Conservation (phyloP, 2,113 vertebrate species). For the Gambusia affinis region DNA sequence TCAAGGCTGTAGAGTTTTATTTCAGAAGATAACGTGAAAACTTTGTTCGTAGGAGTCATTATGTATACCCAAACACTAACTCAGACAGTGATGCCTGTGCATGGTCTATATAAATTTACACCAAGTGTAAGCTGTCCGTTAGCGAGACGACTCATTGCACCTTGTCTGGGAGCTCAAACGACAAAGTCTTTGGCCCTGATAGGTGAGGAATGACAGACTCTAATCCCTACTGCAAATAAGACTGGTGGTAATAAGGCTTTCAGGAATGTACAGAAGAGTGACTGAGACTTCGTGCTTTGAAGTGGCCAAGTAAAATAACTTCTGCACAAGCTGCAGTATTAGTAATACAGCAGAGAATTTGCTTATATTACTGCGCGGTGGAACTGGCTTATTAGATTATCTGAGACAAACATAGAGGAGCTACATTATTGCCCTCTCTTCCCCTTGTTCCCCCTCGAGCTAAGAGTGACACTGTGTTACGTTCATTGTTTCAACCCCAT, state of each 20-base stretch:
- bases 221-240: conserved; percentile 56
- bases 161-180: conserved; percentile 49
- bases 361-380: conserved; percentile 24
- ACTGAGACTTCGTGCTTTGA: conserved; percentile 27
- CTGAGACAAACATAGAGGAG: conserved; percentile 30
- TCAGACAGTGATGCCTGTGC: conserved; percentile 25
- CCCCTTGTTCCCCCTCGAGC: conserved; percentile 45
- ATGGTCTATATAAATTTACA: conserved; percentile 18
- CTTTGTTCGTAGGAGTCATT: conserved; percentile 42
- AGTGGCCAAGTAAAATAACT: conserved; percentile 47
- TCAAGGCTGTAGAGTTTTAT: conserved; percentile 39
- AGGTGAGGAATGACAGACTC: conserved; percentile 60
- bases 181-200: conserved; percentile 69
- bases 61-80: conserved; percentile 15
- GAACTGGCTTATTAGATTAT: conserved; percentile 55
- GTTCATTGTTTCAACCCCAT: conserved; percentile 61
- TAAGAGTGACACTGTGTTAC: conserved; percentile 44
- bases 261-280: conserved; percentile 36
- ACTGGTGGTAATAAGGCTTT: conserved; percentile 48
- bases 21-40: conserved; percentile 21
- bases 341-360: conserved; percentile 37
- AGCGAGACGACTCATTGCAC: conserved; percentile 54
- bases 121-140: conserved; percentile 37
- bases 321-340: conserved; percentile 28
- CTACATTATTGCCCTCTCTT: conserved; percentile 54